phyloP scores from a whole-genome alignment of 1,140 invertebrate genomes.

The Leucophenga varia region DNA sequence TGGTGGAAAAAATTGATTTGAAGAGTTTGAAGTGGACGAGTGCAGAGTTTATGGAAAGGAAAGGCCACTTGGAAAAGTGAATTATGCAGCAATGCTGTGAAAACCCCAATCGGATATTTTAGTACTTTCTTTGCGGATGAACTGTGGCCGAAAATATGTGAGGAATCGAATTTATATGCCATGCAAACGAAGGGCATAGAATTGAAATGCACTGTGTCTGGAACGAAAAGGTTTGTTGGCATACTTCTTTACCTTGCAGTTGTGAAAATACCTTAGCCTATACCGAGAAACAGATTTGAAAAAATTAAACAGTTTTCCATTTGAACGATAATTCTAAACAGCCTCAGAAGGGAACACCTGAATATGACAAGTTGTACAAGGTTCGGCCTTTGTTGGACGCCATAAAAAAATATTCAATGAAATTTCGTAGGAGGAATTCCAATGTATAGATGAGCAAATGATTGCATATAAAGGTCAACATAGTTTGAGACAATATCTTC shows the following conservation, averaged over 20 bases:
- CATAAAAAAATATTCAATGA: constrained; percentile 3
- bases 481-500: too few relatives aligned
- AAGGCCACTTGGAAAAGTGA: too few relatives aligned
- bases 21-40: constrained; percentile 8
- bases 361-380: constrained; percentile 6
- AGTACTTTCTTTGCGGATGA: constrained; percentile 16
- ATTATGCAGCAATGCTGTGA: constrained; percentile 1
- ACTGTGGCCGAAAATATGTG: constrained; percentile 19
- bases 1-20: constrained; percentile 17
- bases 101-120: not conserved
- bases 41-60: constrained; percentile 6
- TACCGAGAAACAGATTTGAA: constrained; percentile 6
- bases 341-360: constrained; percentile 4
- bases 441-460: not conserved
- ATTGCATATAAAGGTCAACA: too few relatives aligned
- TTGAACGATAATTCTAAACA: constrained; percentile 5
- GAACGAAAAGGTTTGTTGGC: constrained; percentile 11
- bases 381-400: not conserved
- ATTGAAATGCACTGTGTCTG: constrained; percentile 14
- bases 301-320: constrained; percentile 10
- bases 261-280: constrained; percentile 13
- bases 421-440: constrained; percentile 2
- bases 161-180: constrained; percentile 11
- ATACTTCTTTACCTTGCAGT: constrained; percentile 15
- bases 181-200: constrained; percentile 14